phyloP scores from a whole-genome alignment of 1,140 invertebrate species.

The Anthonomus grandis region DNA sequence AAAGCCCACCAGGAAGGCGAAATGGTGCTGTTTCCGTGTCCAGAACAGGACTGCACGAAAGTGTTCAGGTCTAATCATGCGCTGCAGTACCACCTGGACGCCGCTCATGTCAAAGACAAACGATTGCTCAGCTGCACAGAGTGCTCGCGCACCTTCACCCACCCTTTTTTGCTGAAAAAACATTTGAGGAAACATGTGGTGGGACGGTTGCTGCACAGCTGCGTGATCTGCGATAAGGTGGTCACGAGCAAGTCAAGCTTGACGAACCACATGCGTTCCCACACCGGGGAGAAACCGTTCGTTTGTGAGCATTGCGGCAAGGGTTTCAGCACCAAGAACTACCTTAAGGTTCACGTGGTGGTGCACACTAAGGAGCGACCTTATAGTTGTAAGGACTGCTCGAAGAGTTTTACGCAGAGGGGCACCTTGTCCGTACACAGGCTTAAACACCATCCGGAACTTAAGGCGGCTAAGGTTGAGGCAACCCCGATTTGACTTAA shows the following conservation, averaged over 20 bases:
- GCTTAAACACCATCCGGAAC: constrained; percentile 37
- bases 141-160: background rate
- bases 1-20: constrained; percentile 17
- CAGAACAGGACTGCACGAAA: constrained; percentile 28
- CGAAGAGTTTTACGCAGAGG: constrained; percentile 36
- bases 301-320: constrained; percentile 36
- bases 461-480: constrained; percentile 8
- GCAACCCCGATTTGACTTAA: background rate
- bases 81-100: constrained; percentile 15
- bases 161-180: background rate
- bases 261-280: constrained; percentile 35
- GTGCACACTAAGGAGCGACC: constrained; percentile 30
- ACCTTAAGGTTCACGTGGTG: constrained; percentile 32
- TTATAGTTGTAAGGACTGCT: constrained; percentile 46
- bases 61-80: constrained; percentile 26
- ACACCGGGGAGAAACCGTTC: constrained; percentile 52
- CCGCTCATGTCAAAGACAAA: background rate
- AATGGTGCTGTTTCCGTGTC: constrained; percentile 10
- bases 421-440: constrained; percentile 34
- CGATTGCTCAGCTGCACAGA: background rate
- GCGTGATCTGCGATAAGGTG: constrained; percentile 3
- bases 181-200: background rate
- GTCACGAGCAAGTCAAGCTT: background rate
- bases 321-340: constrained; percentile 32
- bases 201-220: background rate